Evolutionary conservation across 2,113 vertebrate genomes (phyloP), one percentile per base, ranked within the genome.

Genomic region (Thalassarche chlororhynchos): DNA sequence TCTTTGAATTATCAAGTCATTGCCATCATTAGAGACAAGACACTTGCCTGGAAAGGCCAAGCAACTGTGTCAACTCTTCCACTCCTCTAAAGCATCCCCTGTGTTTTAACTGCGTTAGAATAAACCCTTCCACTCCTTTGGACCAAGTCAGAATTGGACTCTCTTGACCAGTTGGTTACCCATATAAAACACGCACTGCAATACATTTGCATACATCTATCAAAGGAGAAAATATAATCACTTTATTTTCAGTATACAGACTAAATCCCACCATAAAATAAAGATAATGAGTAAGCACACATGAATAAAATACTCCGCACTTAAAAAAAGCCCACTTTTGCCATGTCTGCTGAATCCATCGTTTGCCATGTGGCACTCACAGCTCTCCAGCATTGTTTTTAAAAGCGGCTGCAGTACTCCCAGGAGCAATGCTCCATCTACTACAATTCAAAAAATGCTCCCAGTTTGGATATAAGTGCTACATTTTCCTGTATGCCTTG

Each of bases 201-300:
- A 91, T 9, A 72, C 25, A 82, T 38, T 52, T 17, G n/a, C n/a
- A 31, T 51, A 40, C 64, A 23, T 44, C 84, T 55, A 54, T 17
- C 61, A 69, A 95, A 93, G 93, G 81, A 97, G 91, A 96, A 97
- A 98, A 98, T 95, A 98, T 1, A 94, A 96, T 68, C 93, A 66
- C 89, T 98, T 98, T 98, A 98, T 98, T 98, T 98, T 90, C 84
- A 97, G 96, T 83, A 93, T 26, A 96, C 95, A 96, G 90, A 95
- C 91, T 84, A 85, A 94, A 91, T 87, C 87, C 78, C 89, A 95
- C 87, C 66, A 68, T 80, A 91, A 96, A 97, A 95, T 60, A 79
- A 93, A 87, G 72, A 79, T 51, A 88, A 72, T 4, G 68, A 88
- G 71, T 80, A 94, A 98, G 94, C 96, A 98, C 88, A 96, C 93